These are phyloP conservation scores for Homalodisca vitripennis DNA, from an alignment of 1,140 invertebrate genomes.

Conservation along the genomic window DNA sequence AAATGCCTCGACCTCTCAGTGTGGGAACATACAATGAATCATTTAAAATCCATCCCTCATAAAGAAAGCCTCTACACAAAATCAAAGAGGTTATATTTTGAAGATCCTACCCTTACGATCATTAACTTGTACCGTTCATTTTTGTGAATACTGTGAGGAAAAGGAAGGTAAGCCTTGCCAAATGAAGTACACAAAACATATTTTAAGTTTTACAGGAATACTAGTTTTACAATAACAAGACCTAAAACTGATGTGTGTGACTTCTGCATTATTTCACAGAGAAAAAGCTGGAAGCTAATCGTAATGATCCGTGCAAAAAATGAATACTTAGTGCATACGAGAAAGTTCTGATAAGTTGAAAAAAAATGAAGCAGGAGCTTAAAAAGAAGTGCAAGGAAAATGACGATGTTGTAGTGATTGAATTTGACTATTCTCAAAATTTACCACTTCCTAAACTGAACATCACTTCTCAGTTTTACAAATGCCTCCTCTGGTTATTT, in stretches of 20 bases:
- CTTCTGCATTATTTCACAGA: slow-evolving; percentile 20
- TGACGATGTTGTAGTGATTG: slow-evolving; percentile 25
- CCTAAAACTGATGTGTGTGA: slow-evolving; percentile 33
- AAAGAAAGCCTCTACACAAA: slow-evolving; percentile 12
- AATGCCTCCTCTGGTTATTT: slow-evolving; percentile 33
- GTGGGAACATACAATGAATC: background rate
- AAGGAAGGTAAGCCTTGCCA: background rate
- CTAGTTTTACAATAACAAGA: slow-evolving; percentile 20
- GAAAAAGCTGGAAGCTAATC: slow-evolving; percentile 23
- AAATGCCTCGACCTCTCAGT: background rate
- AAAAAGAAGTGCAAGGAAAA: slow-evolving; percentile 16
- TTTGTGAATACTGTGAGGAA: background rate
- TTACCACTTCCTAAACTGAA: slow-evolving; percentile 32
- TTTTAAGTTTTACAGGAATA: no score
- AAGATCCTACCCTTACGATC: background rate
- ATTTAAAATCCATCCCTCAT: slow-evolving; percentile 20
- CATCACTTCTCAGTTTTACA: slow-evolving; percentile 34
- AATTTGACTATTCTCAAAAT: slow-evolving; percentile 37
- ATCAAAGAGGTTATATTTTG: slow-evolving; percentile 27
- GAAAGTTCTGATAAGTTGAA: slow-evolving; percentile 12
- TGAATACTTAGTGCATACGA: slow-evolving; percentile 10
- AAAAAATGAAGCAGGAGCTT: slow-evolving; percentile 17
- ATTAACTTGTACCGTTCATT: background rate
- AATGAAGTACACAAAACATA: slow-evolving; percentile 30
- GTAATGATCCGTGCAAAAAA: slow-evolving; percentile 22